Evolutionary conservation across 2,888 invertebrate species (phyloP).

Genomic region (Caenorhabditis sp.): DNA sequence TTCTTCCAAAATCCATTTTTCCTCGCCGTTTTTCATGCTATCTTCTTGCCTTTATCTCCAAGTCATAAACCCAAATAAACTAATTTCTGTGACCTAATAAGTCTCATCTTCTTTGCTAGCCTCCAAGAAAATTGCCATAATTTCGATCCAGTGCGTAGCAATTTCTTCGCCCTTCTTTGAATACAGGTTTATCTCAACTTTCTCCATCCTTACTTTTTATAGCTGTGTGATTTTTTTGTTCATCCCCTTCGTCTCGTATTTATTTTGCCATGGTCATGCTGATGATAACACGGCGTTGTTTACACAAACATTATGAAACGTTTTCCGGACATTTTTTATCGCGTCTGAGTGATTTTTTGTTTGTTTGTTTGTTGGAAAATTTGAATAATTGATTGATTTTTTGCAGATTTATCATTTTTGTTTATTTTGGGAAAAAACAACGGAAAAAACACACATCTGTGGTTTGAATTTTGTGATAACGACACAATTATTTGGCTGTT

Average conservation of each 20-base stretch:
- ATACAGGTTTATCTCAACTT: constrained; percentile 1
- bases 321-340: background rate
- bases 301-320: background rate
- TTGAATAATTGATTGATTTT: constrained; percentile 4
- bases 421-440: background rate
- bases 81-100: background rate
- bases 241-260: too few relatives aligned
- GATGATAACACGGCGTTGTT: background rate
- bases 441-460: too few relatives aligned
- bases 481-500: background rate
- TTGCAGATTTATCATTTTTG: background rate
- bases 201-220: background rate
- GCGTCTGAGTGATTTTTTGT: background rate
- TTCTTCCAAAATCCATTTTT: too few relatives aligned
- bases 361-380: background rate
- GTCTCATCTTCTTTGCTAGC: too few relatives aligned
- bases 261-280: background rate
- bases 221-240: background rate
- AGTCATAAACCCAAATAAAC: background rate
- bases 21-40: too few relatives aligned
- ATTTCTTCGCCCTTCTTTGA: background rate
- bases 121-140: background rate
- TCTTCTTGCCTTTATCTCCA: background rate
- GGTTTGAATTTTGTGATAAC: background rate
- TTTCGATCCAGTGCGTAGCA: background rate